A percentile compares a stretch with the other conserved stretches of the same genome.
Conservation (phyloP, 2,888 invertebrate species). For the Nephrotoma appendiculata region DNA sequence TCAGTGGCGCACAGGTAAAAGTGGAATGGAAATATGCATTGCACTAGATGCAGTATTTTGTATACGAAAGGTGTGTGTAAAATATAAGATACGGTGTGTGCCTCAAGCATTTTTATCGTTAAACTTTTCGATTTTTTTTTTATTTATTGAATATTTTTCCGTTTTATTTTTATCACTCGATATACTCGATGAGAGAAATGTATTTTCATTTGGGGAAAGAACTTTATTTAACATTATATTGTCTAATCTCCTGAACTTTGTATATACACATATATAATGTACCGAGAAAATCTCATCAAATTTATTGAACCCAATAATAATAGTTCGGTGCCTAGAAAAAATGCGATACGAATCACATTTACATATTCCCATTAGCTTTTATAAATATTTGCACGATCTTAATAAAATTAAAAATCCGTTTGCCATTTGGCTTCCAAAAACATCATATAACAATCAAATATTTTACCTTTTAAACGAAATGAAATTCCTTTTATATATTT, state of each 20-base stretch:
- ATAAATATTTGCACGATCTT: background rate
- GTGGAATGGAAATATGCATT: background rate
- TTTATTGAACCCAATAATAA: background rate
- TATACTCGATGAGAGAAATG: background rate
- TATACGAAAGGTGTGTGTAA: background rate
- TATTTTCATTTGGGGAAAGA: background rate
- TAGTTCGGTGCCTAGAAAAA: background rate
- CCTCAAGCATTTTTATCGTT: background rate
- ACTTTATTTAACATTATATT: no score
- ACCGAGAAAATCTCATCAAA: background rate
- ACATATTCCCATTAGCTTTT: background rate
- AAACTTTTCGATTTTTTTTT: background rate
- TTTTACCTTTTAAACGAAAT: background rate
- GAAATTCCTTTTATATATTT: background rate
- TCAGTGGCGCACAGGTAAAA: background rate
- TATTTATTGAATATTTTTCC: background rate
- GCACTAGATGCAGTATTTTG: background rate
- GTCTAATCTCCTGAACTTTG: no score
- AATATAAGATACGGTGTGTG: background rate
- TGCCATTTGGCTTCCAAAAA: background rate
- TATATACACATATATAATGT: background rate
- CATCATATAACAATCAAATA: background rate
- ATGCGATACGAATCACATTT: background rate
- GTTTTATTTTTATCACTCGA: background rate
- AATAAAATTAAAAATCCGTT: background rate